Conservation (phyloP, 2,888 invertebrate species). For the Neoascia interrupta region DNA sequence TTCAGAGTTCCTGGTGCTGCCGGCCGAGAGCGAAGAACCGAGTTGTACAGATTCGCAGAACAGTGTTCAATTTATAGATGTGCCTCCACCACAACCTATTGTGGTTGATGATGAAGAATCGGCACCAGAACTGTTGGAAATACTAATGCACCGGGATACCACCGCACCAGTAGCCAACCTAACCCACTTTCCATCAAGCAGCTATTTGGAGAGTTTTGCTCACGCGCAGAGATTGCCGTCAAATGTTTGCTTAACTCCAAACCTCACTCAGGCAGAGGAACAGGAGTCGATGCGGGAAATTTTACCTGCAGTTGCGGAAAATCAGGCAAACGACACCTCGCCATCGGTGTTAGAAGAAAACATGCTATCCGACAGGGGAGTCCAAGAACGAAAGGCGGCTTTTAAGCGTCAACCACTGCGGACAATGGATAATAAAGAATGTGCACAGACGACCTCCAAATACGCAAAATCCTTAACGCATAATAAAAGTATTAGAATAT, state of each 20-base stretch:
- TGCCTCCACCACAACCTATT: constrained; percentile 40
- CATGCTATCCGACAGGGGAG: no score
- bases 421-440: no score
- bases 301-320: no score
- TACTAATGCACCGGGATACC: constrained; percentile 2
- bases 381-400: no score
- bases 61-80: constrained; percentile 41
- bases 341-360: no score
- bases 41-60: neutral
- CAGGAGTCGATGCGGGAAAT: no score
- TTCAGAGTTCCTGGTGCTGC: constrained; percentile 28
- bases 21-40: neutral
- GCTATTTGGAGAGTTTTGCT: constrained; percentile 17
- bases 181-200: neutral
- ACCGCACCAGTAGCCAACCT: neutral
- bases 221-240: constrained; percentile 39
- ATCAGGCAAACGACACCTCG: no score
- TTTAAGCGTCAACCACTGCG: no score
- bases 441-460: no score
- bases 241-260: constrained; percentile 15
- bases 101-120: constrained; percentile 53
- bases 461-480: no score
- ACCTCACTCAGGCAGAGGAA: no score
- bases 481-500: no score
- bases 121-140: constrained; percentile 39